These are phyloP conservation scores for Clavelina lepadiformis DNA, from an alignment of 23 tunicate species.

Conservation along the genomic window DNA sequence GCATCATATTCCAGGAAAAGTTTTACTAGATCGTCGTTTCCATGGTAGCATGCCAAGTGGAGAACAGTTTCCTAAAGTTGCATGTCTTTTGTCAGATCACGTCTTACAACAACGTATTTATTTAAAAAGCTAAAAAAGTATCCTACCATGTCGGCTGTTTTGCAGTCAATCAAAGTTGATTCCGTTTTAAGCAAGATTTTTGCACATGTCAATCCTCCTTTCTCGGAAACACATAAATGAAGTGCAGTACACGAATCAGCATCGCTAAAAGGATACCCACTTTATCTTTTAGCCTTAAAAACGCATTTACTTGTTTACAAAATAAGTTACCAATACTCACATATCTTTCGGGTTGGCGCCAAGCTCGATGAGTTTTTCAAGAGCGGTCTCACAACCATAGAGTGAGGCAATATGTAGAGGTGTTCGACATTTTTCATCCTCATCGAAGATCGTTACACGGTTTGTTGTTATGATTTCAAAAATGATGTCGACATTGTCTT, in stretches of 20 bases:
- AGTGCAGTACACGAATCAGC: conserved; percentile 23
- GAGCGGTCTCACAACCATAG: too few relatives aligned
- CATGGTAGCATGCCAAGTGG: conserved; percentile 30
- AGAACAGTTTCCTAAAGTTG: conserved; percentile 23
- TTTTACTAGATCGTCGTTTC: conserved; percentile 7
- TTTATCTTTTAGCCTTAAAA: too few relatives aligned
- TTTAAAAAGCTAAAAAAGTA: neutral
- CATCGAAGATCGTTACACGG: too few relatives aligned
- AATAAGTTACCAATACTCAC: too few relatives aligned
- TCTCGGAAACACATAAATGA: conserved; percentile 25
- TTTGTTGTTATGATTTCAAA: too few relatives aligned
- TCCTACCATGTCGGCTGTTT: neutral
- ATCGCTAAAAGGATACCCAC: conserved; percentile 20
- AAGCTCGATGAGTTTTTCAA: too few relatives aligned
- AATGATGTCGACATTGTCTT: conserved; percentile 12
- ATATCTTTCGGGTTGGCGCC: too few relatives aligned
- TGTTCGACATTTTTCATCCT: too few relatives aligned
- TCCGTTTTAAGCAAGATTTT: conserved; percentile 19
- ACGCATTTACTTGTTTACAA: too few relatives aligned
- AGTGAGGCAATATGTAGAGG: too few relatives aligned
- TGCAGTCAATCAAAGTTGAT: conserved; percentile 7
- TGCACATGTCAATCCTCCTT: conserved; percentile 28
- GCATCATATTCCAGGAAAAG: conserved; percentile 13
- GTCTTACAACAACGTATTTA: neutral
- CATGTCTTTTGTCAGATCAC: neutral